Evolutionary conservation across 2,113 vertebrate genomes (phyloP).

Genomic region (Aythya baeri): DNA sequence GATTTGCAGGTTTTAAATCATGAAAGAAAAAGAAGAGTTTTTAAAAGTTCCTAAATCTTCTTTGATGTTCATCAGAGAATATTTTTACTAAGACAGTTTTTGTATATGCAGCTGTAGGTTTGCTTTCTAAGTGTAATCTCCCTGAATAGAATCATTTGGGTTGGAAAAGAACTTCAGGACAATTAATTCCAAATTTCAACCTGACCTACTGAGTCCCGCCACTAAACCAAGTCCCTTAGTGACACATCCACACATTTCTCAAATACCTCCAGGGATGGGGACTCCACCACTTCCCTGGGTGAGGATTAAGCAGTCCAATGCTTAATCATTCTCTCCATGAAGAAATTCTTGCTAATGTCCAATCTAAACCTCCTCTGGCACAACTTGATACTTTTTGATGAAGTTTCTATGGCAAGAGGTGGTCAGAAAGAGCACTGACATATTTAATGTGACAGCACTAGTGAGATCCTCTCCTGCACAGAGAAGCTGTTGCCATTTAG

Average conservation of each 20-base stretch:
- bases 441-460: not conserved
- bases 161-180: too few species aligned
- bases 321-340: too few species aligned
- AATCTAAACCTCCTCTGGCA: too few species aligned
- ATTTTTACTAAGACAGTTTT: not conserved
- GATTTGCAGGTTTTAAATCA: not conserved
- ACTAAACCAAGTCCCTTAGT: too few species aligned
- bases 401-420: not conserved
- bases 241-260: too few species aligned
- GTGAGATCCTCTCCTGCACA: not conserved
- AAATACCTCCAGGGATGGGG: too few species aligned
- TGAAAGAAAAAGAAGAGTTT: not conserved
- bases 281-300: too few species aligned
- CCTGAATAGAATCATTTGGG: not conserved
- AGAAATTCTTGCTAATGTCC: too few species aligned
- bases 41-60: not conserved
- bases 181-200: too few species aligned
- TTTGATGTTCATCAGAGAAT: not conserved
- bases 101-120: not conserved
- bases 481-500: not conserved
- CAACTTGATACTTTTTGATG: not conserved
- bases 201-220: too few species aligned
- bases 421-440: not conserved
- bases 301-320: too few species aligned
- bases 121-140: not conserved